These are phyloP conservation scores for Sinocyclocheilus anshuiensis DNA, from an alignment of 2,113 vertebrate genomes.

Conservation along the genomic window DNA sequence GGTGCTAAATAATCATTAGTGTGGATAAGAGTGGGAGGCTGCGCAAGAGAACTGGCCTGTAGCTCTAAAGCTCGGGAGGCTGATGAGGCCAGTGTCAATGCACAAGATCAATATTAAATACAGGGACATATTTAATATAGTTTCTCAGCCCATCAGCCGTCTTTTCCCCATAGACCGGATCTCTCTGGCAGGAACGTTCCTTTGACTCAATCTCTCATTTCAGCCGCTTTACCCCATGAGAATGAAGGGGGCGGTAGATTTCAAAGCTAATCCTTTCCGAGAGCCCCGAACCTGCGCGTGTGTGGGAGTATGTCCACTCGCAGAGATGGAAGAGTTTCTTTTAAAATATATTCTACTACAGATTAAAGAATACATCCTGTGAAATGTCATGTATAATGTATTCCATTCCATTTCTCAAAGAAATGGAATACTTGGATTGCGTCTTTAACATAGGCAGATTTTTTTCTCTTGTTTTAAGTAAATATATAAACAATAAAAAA, in stretches of 20 bases:
- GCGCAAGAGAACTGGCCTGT: background rate
- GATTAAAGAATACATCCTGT: background rate
- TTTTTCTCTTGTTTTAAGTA: background rate
- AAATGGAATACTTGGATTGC: background rate
- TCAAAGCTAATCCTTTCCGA: conserved; percentile 43
- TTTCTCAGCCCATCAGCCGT: conserved; percentile 19
- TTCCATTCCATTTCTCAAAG: background rate
- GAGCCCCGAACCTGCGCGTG: background rate
- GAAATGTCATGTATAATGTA: background rate
- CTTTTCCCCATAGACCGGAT: conserved; percentile 15
- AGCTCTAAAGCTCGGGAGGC: conserved; percentile 18
- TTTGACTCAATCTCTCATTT: conserved; percentile 39
- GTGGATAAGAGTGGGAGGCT: conserved; percentile 5
- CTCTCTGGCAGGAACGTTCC: conserved; percentile 28
- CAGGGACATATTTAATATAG: conserved; percentile 34
- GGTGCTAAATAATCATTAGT: conserved; percentile 23
- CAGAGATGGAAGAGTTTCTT: background rate
- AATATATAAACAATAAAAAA: background rate
- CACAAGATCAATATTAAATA: conserved; percentile 22
- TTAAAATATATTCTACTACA: background rate
- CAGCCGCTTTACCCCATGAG: conserved; percentile 20
- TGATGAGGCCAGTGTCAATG: conserved; percentile 32
- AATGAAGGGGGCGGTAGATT: conserved; percentile 19
- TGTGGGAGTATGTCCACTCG: conserved; percentile 48
- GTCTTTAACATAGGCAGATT: background rate